These are phyloP conservation scores for Drosophila neocordata DNA, from an alignment of 1,140 invertebrate species.

Conservation along the genomic window DNA sequence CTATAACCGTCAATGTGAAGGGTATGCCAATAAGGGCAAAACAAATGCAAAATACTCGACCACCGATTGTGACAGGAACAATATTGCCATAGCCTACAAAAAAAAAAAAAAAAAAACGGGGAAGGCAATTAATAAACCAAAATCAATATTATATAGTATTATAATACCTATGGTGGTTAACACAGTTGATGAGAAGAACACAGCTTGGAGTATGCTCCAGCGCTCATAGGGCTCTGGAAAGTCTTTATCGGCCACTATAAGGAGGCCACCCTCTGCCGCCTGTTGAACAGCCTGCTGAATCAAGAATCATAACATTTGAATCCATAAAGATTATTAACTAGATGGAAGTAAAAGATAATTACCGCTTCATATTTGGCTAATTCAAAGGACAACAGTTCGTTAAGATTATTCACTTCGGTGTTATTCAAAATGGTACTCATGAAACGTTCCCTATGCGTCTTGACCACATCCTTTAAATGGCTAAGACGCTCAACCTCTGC, in stretches of 20 bases:
- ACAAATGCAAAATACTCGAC: conserved; percentile 94
- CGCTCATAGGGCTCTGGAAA: conserved; percentile 86
- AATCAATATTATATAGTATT: too few relatives aligned
- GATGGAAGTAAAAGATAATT: neutral
- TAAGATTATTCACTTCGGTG: conserved; percentile 84
- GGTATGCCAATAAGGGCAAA: conserved; percentile 97
- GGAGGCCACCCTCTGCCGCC: conserved; percentile 86
- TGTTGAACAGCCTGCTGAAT: conserved; percentile 85
- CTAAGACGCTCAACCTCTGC: conserved; percentile 87
- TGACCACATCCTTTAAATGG: conserved; percentile 84
- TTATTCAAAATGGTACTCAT: conserved; percentile 85
- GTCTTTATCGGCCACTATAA: conserved; percentile 84
- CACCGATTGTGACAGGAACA: conserved; percentile 92
- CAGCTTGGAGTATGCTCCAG: conserved; percentile 90
- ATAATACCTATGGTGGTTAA: conserved; percentile 92
- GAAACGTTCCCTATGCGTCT: conserved; percentile 83
- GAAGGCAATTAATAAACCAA: too few relatives aligned
- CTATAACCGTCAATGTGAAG: conserved; percentile 95
- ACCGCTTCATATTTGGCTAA: conserved; percentile 86
- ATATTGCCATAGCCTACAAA: conserved; percentile 96
- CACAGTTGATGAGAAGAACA: conserved; percentile 93
- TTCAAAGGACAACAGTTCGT: conserved; percentile 85
- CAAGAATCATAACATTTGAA: neutral
- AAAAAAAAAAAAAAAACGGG: too few relatives aligned
- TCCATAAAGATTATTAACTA: neutral